Conservation (phyloP, 23 tunicate species). For the Oikopleura albicans region DNA sequence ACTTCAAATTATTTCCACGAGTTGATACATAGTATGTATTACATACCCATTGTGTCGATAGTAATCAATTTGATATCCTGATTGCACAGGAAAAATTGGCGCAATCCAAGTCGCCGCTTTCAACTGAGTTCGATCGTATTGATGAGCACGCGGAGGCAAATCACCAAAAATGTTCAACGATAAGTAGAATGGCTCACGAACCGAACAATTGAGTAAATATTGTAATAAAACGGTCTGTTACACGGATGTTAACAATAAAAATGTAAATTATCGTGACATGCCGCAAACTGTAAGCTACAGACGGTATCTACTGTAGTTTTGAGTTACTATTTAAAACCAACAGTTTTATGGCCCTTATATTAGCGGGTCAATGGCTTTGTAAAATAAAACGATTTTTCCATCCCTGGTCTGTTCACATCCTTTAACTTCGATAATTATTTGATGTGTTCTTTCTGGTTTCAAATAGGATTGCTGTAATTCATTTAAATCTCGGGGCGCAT, state of each 20-base stretch:
- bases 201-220: background rate
- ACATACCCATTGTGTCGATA: conserved; percentile 4
- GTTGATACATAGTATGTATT: background rate
- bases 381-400: too few relatives aligned
- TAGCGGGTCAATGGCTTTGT: too few relatives aligned
- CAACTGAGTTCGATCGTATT: background rate
- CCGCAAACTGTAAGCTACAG: too few relatives aligned
- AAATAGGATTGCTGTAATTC: background rate
- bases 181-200: background rate
- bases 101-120: background rate
- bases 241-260: too few relatives aligned
- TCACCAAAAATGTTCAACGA: background rate
- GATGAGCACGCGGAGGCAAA: background rate
- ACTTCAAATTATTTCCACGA: background rate
- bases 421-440: background rate
- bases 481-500: background rate
- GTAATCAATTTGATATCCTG: background rate
- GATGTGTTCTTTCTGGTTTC: background rate
- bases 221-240: background rate
- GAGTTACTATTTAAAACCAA: too few relatives aligned
- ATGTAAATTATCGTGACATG: too few relatives aligned
- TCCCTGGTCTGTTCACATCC: background rate
- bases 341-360: too few relatives aligned
- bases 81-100: background rate
- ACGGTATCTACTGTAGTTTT: too few relatives aligned